Base-by-base conservation (phyloP, 2,113 vertebrate genomes). In the Limanda limanda region DNA sequence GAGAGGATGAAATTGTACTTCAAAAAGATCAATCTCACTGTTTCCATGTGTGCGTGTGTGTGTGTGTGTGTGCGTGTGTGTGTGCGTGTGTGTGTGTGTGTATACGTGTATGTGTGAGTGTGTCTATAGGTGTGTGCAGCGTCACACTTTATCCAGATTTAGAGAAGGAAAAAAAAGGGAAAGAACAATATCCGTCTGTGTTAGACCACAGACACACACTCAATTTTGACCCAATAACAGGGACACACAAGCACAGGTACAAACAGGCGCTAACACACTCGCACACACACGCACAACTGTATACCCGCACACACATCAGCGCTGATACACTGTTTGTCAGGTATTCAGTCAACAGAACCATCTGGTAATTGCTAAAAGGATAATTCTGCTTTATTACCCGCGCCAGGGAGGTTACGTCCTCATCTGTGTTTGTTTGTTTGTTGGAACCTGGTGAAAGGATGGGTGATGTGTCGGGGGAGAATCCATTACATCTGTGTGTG, bases 1-100 rank as follows among this genome's bases (percentile, higher is more conserved):
- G 31, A 31, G 31, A 69, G 47, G 47, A 84, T 82, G 73, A 85
- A 90, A 91, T 88, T 91, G 71, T 82, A 78, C 83, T 91, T 89
- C 81, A 90, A 82, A 87, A 82, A 88, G 71, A 88, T 84, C 69
- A 65, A 79, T 79, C 83, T 87, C 66, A 23, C 78, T 83, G 48
- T 82, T 80, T 76, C 64, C 59, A 81, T 87, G 71, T 74, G 1
- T 63, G 13, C 71, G 35, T 69, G 60, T 71, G 47, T 40, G 48
- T 79, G 64, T 45, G 18, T 42, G 58, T 67, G 73, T 42, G 9
- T 63, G 47, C 42, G n/a, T 25, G 27, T 31, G 27, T 45, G 15
- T 42, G 58, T 66, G 73, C n/a, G n/a, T 42, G 9, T 63, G 47
- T 48, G n/a, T 27, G 25, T 27, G 25, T 27, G 25, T 27, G 25